Percentiles rank a stretch among this genome's conserved stretches.
phyloP scores from a whole-genome alignment of 1,140 invertebrate genomes.

The Acromyrmex charruanus region DNA sequence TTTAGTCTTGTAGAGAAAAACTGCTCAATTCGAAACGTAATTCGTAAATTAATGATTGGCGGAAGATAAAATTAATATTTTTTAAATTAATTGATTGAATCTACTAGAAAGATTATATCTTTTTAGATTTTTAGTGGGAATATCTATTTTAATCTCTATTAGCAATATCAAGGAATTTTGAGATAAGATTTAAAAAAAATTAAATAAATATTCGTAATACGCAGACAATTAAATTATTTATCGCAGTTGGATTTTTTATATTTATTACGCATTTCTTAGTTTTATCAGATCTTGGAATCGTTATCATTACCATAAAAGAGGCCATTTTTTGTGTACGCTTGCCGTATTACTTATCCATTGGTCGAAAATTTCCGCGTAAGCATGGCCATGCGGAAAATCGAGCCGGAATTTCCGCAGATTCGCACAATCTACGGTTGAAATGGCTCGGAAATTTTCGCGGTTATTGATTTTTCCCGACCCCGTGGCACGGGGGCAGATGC shows the following conservation, averaged over 20 bases:
- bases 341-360: slow-evolving; percentile 26
- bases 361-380: slow-evolving; percentile 70
- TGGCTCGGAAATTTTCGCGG: slow-evolving; percentile 78
- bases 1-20: not conserved
- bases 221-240: not conserved
- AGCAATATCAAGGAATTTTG: not conserved
- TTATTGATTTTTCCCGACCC: slow-evolving; percentile 73
- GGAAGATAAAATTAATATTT: not conserved
- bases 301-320: not conserved
- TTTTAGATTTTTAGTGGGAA: not conserved
- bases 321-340: not conserved
- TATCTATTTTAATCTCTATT: no score
- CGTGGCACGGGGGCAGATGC: slow-evolving; percentile 67
- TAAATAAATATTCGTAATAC: not conserved
- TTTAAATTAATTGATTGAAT: not conserved
- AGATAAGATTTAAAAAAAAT: not conserved
- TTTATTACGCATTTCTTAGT: slow-evolving; percentile 3
- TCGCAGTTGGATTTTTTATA: not conserved
- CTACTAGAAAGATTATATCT: not conserved
- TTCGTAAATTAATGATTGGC: not conserved
- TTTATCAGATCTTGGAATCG: not conserved
- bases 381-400: slow-evolving; percentile 79
- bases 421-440: slow-evolving; percentile 75
- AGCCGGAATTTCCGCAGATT: slow-evolving; percentile 78
- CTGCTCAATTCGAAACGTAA: not conserved